phyloP scores from a whole-genome alignment of 1,140 invertebrate species.

The Drosophila bifasciata region DNA sequence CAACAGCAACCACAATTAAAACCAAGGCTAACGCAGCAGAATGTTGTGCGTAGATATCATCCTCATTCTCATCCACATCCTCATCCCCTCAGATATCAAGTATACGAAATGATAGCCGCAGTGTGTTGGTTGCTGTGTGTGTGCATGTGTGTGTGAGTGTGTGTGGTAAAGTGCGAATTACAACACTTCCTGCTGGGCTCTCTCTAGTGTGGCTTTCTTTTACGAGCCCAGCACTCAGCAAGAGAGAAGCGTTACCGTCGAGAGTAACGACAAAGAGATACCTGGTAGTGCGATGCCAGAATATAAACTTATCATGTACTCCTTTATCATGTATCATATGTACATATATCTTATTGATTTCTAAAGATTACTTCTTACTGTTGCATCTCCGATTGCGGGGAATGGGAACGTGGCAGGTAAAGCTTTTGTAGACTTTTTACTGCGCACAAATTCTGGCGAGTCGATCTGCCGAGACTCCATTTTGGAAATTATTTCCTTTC shows the following conservation, averaged over 20 bases:
- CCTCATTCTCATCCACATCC: neutral
- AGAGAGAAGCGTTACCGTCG: neutral
- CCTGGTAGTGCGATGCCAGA: no score
- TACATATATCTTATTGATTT: no score
- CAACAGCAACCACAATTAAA: slow-evolving; percentile 68
- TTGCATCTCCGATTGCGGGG: no score
- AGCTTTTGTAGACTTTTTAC: neutral
- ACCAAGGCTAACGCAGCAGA: slow-evolving; percentile 51
- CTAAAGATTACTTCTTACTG: neutral
- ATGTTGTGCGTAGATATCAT: slow-evolving; percentile 50
- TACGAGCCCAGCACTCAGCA: slow-evolving; percentile 18
- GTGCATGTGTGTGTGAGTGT: slow-evolving; percentile 24
- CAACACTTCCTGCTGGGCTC: slow-evolving; percentile 65
- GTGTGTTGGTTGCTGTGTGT: slow-evolving; percentile 12
- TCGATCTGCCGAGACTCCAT: neutral
- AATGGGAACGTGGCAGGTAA: no score
- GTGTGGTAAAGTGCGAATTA: slow-evolving; percentile 71
- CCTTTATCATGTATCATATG: no score
- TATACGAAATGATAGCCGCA: slow-evolving; percentile 63
- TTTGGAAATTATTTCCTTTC: slow-evolving; percentile 1
- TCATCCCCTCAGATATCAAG: slow-evolving; percentile 45
- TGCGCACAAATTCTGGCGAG: no score
- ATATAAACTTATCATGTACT: no score
- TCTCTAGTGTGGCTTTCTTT: slow-evolving; percentile 45
- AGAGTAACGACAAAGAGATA: no score